Evolutionary conservation across 1,140 invertebrate species (phyloP).

Genomic region (Aleiodes sp.): DNA sequence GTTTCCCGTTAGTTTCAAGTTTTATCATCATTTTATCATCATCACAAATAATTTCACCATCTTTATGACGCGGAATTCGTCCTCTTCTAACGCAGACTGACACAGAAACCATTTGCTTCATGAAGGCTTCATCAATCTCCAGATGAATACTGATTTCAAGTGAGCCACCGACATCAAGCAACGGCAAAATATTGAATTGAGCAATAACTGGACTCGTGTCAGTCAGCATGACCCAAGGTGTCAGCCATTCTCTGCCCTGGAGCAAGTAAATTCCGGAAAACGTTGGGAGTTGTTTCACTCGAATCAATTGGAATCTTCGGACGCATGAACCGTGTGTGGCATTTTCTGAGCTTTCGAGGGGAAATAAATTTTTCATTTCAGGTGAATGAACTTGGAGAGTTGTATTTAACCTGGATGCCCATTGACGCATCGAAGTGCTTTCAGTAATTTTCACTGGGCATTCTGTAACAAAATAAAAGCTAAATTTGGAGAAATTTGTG

Average conservation of each 20-base stretch:
- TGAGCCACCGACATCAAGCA: slow-evolving; percentile 69
- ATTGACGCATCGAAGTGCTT: slow-evolving; percentile 42
- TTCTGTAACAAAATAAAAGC: slow-evolving; percentile 44
- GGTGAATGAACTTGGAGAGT: slow-evolving; percentile 18
- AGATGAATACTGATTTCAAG: slow-evolving; percentile 63
- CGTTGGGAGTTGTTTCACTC: slow-evolving; percentile 65
- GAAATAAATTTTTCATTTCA: slow-evolving; percentile 19
- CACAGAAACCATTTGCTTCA: slow-evolving; percentile 54
- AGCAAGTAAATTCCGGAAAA: slow-evolving; percentile 68
- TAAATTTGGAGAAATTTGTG: slow-evolving; percentile 5
- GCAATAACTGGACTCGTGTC: slow-evolving; percentile 61
- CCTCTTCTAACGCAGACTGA: slow-evolving; percentile 59
- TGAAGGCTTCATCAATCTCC: slow-evolving; percentile 56
- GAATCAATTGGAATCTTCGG: slow-evolving; percentile 63
- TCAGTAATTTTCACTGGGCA: slow-evolving; percentile 55
- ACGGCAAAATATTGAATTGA: slow-evolving; percentile 66
- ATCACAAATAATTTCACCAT: slow-evolving; percentile 54
- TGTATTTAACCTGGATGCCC: slow-evolving; percentile 14
- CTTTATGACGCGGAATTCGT: slow-evolving; percentile 53
- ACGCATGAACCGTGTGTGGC: slow-evolving; percentile 55
- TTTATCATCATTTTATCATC: slow-evolving; percentile 52
- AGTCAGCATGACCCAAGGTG: slow-evolving; percentile 64
- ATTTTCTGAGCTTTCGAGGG: slow-evolving; percentile 35
- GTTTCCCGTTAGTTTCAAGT: slow-evolving; percentile 52
- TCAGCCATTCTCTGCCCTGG: slow-evolving; percentile 66